These are phyloP conservation scores for Melieria omissa DNA, from an alignment of 2,888 invertebrate genomes.

Conservation along the genomic window DNA sequence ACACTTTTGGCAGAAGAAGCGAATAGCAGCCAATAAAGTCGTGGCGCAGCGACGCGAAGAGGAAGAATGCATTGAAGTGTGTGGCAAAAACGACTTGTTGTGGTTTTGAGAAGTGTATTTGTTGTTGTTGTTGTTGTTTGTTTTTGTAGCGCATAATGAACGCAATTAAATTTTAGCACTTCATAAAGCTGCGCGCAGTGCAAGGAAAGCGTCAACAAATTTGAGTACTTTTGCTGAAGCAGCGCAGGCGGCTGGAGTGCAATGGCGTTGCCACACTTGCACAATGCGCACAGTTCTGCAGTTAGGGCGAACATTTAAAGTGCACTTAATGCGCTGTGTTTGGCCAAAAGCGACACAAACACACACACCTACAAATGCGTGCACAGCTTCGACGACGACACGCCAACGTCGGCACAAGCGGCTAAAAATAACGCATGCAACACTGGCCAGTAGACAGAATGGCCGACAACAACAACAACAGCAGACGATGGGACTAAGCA, in stretches of 20 bases:
- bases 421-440: too few species aligned
- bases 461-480: too few species aligned
- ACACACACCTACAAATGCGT: not conserved
- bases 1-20: not conserved
- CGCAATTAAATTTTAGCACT: slow-evolving; percentile 31
- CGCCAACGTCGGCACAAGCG: too few species aligned
- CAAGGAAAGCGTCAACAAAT: not conserved
- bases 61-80: not conserved
- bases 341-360: not conserved
- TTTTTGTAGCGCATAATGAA: slow-evolving; percentile 13
- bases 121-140: not conserved
- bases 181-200: slow-evolving; percentile 3
- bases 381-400: not conserved
- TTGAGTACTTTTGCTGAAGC: not conserved
- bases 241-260: too few species aligned
- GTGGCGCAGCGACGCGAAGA: not conserved
- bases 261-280: not conserved
- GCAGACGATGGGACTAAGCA: too few species aligned
- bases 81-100: not conserved
- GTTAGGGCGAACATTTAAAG: not conserved
- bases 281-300: not conserved
- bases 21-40: not conserved
- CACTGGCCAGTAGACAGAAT: too few species aligned
- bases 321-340: slow-evolving; percentile 6
- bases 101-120: not conserved